A percentile compares a stretch with the other conserved stretches of the same genome.
Evolutionary conservation across 1,140 invertebrate genomes (phyloP).

Genomic region (Diorhabda carinulata): DNA sequence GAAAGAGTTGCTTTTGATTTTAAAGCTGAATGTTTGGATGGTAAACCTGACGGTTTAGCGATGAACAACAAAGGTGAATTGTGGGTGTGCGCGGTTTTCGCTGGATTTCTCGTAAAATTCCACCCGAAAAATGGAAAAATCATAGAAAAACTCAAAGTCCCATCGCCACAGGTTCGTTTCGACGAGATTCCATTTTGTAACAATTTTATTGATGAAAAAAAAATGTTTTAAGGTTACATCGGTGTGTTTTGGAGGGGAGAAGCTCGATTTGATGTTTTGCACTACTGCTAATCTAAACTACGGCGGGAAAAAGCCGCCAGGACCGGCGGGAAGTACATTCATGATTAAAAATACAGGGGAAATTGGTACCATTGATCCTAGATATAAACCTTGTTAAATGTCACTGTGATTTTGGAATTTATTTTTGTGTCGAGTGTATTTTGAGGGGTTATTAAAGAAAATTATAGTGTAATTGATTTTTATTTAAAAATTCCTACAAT

Average conservation of each 20-base stretch:
- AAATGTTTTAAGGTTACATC: conserved; percentile 61
- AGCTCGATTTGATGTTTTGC: conserved; percentile 70
- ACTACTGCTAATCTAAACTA: conserved; percentile 54
- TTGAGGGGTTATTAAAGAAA: no score
- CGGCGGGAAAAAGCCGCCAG: conserved; percentile 21
- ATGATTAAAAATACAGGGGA: no score
- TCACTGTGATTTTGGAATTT: no score
- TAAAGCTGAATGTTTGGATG: conserved; percentile 28
- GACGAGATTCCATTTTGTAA: not conserved
- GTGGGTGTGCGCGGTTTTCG: conserved; percentile 58
- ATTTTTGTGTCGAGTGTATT: no score
- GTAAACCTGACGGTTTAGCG: conserved; percentile 65
- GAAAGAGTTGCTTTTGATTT: conserved; percentile 33
- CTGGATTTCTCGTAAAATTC: conserved; percentile 40
- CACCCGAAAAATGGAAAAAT: conserved; percentile 43
- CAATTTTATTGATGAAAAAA: not conserved
- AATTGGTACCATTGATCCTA: no score
- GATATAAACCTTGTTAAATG: no score
- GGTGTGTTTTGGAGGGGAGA: conserved; percentile 70
- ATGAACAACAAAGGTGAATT: conserved; percentile 61
- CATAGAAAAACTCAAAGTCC: conserved; percentile 16
- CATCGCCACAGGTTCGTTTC: not conserved
- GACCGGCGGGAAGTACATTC: conserved; percentile 22
- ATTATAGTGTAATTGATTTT: no score
- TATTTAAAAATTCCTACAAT: no score